Percentiles rank a stretch among this genome's conserved stretches.
These are phyloP conservation scores for Neosilurus mollespiculum DNA, from an alignment of 2,797 vertebrate species.

Conservation along the genomic window DNA sequence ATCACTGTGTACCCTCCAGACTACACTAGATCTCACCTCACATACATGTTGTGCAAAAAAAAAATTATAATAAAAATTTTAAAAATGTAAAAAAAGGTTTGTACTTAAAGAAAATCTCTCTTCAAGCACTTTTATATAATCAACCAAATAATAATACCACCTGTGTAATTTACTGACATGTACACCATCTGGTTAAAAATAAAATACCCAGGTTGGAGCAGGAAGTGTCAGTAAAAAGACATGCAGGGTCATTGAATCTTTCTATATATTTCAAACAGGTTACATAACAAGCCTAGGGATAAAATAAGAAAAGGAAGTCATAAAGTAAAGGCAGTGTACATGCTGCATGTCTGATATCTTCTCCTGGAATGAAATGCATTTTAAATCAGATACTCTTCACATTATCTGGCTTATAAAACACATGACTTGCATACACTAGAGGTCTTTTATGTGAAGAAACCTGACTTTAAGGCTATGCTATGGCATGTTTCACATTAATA, in stretches of 20 bases:
- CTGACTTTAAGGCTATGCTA: not conserved
- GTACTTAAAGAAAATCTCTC: not conserved
- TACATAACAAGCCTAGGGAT: not conserved
- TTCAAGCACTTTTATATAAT: not conserved
- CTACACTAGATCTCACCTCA: not conserved
- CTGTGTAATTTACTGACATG: constrained; percentile 12
- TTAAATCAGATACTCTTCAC: not conserved
- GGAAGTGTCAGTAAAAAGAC: not conserved
- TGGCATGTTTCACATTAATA: not conserved
- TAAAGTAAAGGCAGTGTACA: not conserved
- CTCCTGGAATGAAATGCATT: not conserved
- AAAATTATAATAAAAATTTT: not conserved
- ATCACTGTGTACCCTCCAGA: not conserved
- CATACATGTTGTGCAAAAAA: not conserved
- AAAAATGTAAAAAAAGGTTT: not conserved
- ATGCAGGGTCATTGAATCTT: not conserved
- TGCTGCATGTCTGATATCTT: not conserved
- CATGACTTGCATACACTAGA: not conserved
- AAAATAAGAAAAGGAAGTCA: constrained; percentile 15
- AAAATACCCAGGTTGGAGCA: not conserved
- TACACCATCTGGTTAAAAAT: not conserved
- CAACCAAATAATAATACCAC: not conserved
- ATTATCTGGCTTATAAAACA: not conserved
- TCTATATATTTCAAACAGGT: not conserved
- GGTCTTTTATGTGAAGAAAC: not conserved